Evolutionary conservation across 2,797 vertebrate genomes (phyloP), one percentile per base, ranked within the genome.

Genomic region (Schizothorax lantsangensis): DNA sequence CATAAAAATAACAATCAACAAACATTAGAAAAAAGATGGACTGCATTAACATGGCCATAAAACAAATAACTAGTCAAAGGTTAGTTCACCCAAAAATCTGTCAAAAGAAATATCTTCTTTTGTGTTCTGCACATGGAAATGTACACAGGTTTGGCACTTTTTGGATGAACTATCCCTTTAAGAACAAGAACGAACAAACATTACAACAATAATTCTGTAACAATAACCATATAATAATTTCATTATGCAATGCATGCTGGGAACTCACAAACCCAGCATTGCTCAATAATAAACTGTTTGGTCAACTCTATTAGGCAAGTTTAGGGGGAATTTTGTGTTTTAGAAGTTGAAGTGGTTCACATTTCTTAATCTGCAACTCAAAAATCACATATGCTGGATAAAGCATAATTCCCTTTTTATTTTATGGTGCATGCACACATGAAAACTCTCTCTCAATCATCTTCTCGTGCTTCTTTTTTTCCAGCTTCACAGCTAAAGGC

Each of bases 331-430:
- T 77, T 54, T 33, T 36, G 5, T 21, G 10, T 77, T 77, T 52
- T 21, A 54, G 26, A 78, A 78, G 23, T 79, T 38, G 15, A 62
- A 62, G 38, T 10, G 40, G 40, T 62, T 62, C 14, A 62, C 23
- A 30, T 62, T 79, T 62, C n/a, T 6, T 64, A 43, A 64, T 79
- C 77, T 79, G 23, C 8, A 14, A 43, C 54, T 26, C 12, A 40
- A 62, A 79, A 79, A 59, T 6, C 5, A 43, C 36, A n/a, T 17
- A 40, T 62, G 36, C 52, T 79, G 54, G 77, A 79, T 62, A 79
- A 78, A 79, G 43, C 15, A 1, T 64, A 64, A 79, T 79, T 79
- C 57, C 38, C 14, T 79, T 79, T 64, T 64, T 79, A 79, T 79
- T 79, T 62, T 64, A 62, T 8, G n/a, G 78, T 45, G n/a, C n/a